Evolutionary conservation across 1,140 invertebrate species (phyloP).

Genomic region (Microvelia longipes): DNA sequence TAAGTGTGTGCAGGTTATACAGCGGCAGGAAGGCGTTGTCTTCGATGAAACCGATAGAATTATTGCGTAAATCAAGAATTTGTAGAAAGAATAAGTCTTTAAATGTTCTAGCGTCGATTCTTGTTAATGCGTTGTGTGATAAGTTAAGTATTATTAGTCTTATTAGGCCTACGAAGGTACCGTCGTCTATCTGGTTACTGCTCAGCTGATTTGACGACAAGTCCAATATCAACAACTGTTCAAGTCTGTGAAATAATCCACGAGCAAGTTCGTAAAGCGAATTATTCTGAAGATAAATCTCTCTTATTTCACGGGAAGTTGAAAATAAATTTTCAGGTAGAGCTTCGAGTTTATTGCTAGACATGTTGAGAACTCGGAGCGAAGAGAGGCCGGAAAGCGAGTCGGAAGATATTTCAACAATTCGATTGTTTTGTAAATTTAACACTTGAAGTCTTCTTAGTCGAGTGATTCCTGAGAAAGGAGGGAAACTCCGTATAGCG

Average conservation of each 20-base stretch:
- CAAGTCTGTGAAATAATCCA: conserved; percentile 65
- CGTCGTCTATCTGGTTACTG: conserved; percentile 62
- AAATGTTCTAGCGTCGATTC: conserved; percentile 68
- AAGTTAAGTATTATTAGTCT: conserved; percentile 69
- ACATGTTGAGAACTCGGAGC: conserved; percentile 64
- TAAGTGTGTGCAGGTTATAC: conserved; percentile 71
- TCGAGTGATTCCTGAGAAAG: conserved; percentile 52
- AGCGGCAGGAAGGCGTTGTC: conserved; percentile 71
- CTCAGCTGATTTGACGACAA: conserved; percentile 72
- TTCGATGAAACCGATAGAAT: conserved; percentile 70
- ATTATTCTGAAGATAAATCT: conserved; percentile 68
- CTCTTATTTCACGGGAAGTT: conserved; percentile 56
- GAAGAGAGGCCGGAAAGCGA: conserved; percentile 56
- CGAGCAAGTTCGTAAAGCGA: conserved; percentile 58
- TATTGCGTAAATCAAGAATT: conserved; percentile 71
- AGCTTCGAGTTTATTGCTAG: conserved; percentile 58
- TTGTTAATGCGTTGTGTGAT: conserved; percentile 64
- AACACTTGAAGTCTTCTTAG: conserved; percentile 58
- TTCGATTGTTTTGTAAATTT: conserved; percentile 63
- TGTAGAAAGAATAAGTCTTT: conserved; percentile 75
- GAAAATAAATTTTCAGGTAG: conserved; percentile 64
- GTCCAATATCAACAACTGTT: conserved; percentile 69
- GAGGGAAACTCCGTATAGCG: conserved; percentile 48
- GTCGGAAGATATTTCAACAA: conserved; percentile 60
- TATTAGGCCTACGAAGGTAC: conserved; percentile 67